Base-by-base conservation (phyloP, 2,113 vertebrate species). In the Colossoma macropomum region DNA sequence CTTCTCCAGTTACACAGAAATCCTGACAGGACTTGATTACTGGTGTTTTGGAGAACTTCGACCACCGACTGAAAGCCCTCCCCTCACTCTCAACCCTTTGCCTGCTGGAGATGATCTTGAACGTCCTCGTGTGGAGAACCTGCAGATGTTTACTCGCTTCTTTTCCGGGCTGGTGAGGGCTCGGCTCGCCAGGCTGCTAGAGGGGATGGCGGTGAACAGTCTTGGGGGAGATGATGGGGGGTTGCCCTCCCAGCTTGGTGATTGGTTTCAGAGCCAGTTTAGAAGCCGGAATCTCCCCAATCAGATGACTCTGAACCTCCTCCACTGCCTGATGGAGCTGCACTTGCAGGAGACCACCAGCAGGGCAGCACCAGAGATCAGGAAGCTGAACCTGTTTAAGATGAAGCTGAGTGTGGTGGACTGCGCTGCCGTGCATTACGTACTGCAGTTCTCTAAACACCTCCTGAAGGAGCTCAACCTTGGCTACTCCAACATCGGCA, bases 101-200 rank as follows among this genome's bases (percentile, higher is more conserved):
- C 54, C 54, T 13, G 25, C 59, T 62, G 34, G 82, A 17, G 48
- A 90, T 3, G 76, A 71, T 21, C 41, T 76, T 11, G 88, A 84
- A 25, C 87, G 80, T 34, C 28, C 83, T n/a, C 80, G 71, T 12
- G 80, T 90, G 32, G 89, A 93, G 34, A 86, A 87, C 48, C 87
- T 93, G 74, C 91, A 93, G 62, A 93, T 94, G 91, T 93, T 94
- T 82, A 92, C 89, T 41, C 87, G 90, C 21, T 94, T 94, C 83
- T 93, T 94, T 74, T 90, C 91, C 87, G 92, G 91, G 23, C 79
- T 92, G 75, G 81, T 93, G 17, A 84, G 83, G 75, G 84, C 86
- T 30, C 84, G 88, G 16, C 56, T 92, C 16, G 79, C 77, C 45
- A 89, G 88, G 9, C 89, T 90, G 62, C 69, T 94, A 56, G 73